A percentile compares a stretch with the other conserved stretches of the same genome.
phyloP scores from a whole-genome alignment of 2,888 invertebrate species.

The Dusona sp. region DNA sequence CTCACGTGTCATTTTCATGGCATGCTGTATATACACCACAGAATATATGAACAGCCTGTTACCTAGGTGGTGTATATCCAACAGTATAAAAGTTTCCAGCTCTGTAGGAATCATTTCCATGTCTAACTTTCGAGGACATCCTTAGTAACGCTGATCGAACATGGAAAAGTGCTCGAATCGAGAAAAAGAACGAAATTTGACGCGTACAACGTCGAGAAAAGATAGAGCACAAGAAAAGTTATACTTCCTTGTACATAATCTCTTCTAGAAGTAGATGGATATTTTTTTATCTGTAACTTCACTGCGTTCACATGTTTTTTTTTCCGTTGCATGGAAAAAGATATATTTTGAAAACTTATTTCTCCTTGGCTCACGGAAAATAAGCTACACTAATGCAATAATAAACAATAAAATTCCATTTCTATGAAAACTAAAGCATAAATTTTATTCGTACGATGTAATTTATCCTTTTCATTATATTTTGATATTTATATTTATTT shows the following conservation, averaged over 20 bases:
- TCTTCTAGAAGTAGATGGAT: background rate
- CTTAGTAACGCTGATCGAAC: conserved; percentile 52
- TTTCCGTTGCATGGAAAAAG: background rate
- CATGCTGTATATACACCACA: background rate
- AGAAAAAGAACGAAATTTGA: conserved; percentile 17
- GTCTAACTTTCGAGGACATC: background rate
- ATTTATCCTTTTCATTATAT: background rate
- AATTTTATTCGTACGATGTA: background rate
- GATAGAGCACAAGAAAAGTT: conserved; percentile 44
- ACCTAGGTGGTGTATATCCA: background rate
- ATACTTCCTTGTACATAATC: conserved; percentile 70
- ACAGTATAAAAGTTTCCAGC: conserved; percentile 16
- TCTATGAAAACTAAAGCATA: background rate
- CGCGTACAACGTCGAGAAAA: conserved; percentile 28
- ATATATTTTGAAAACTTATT: background rate
- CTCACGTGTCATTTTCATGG: background rate
- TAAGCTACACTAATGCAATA: background rate
- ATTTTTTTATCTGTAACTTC: conserved; percentile 12
- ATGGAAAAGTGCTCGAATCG: conserved; percentile 56
- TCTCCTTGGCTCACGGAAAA: background rate
- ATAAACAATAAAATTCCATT: background rate
- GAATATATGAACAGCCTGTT: background rate
- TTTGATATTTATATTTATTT: background rate
- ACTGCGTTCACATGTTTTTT: background rate
- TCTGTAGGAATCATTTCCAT: conserved; percentile 1